Percentiles rank a stretch among this genome's conserved stretches.
These are phyloP conservation scores for Pongo pygmaeus DNA, from an alignment of 2,113 vertebrate species.

Conservation along the genomic window DNA sequence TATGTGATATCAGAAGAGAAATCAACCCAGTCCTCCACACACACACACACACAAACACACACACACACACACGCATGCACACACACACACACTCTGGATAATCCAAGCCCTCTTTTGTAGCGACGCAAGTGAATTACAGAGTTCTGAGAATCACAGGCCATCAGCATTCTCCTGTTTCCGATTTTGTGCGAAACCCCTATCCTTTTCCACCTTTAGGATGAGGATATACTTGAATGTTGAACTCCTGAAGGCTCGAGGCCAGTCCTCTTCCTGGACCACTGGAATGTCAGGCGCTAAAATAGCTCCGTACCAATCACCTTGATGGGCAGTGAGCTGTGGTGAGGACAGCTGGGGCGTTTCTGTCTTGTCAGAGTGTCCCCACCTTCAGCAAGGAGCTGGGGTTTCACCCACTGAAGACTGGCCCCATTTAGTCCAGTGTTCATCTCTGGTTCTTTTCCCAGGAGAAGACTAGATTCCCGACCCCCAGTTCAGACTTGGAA, in stretches of 20 bases:
- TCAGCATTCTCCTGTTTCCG: not conserved
- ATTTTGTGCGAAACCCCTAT: not conserved
- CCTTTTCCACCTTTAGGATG: too few species aligned
- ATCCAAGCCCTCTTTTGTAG: not conserved
- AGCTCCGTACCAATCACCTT: accelerated
- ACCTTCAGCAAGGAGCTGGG: not conserved
- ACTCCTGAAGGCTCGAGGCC: not conserved
- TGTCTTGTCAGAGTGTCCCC: not conserved
- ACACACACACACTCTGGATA: too few species aligned
- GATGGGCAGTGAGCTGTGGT: too few species aligned
- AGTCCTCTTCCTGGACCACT: not conserved
- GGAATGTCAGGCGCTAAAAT: not conserved
- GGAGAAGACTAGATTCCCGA: not conserved
- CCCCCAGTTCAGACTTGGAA: not conserved
- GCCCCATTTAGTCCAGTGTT: not conserved
- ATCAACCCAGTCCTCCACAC: not conserved
- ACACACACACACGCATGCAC: too few species aligned
- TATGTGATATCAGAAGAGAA: not conserved
- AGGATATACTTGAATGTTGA: not conserved
- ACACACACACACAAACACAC: not conserved
- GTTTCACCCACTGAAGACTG: not conserved
- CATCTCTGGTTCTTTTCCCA: not conserved
- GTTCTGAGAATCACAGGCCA: not conserved
- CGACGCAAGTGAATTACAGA: not conserved
- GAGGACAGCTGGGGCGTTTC: not conserved